phyloP scores from a whole-genome alignment of 2,888 invertebrate species.

The Drosophila ustulata region DNA sequence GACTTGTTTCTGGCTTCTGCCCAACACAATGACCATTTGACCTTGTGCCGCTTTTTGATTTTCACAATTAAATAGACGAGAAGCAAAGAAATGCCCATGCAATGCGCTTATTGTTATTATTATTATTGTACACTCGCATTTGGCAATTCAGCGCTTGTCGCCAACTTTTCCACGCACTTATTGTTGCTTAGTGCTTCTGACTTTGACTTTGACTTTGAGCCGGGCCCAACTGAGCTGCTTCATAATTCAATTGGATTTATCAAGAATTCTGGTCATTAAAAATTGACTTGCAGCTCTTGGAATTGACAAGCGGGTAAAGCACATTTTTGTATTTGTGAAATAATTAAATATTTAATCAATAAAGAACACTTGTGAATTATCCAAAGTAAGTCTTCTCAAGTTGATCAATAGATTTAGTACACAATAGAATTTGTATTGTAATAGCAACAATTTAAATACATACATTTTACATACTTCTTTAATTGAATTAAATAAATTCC shows the following conservation, averaged over 20 bases:
- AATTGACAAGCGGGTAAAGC: not conserved
- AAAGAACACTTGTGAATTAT: not conserved
- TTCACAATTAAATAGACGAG: constrained; percentile 30
- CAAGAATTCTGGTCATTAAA: not conserved
- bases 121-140: not conserved
- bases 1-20: constrained; percentile 11
- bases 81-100: constrained; percentile 4
- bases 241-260: constrained; percentile 12
- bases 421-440: no score
- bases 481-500: no score
- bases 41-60: constrained; percentile 40
- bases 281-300: not conserved
- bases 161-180: not conserved
- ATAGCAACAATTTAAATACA: no score
- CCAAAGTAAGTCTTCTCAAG: not conserved
- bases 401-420: not conserved
- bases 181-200: not conserved
- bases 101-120: constrained; percentile 1
- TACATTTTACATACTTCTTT: no score
- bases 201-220: constrained; percentile 11
- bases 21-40: constrained; percentile 48
- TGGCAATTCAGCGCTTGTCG: constrained; percentile 13
- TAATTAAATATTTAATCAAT: not conserved
- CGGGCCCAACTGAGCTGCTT: not conserved
- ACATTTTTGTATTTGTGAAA: not conserved